A percentile compares a stretch with the other conserved stretches of the same genome.
Conservation (phyloP, 2,113 vertebrate genomes). For the Calidris pugnax region DNA sequence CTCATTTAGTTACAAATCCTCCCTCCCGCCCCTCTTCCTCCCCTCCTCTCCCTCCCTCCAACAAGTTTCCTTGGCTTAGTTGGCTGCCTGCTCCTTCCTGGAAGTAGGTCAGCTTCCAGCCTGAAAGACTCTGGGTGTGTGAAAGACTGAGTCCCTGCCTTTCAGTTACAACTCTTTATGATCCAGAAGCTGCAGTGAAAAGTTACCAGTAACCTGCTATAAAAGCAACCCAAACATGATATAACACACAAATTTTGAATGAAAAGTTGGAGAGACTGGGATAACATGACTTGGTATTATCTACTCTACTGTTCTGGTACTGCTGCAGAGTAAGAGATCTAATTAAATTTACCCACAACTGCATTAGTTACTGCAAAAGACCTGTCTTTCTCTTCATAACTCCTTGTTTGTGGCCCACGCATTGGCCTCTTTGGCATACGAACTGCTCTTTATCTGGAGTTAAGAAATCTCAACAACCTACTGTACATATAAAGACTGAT, state of each 20-base stretch:
- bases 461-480: neutral
- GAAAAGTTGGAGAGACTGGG: neutral
- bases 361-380: neutral
- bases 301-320: neutral
- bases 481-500: neutral
- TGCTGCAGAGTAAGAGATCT: neutral
- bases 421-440: neutral
- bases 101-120: conserved; percentile 20
- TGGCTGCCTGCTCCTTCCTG: neutral
- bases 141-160: neutral
- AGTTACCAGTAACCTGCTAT: neutral
- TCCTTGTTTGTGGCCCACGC: neutral
- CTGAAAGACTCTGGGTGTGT: neutral
- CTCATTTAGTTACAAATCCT: neutral
- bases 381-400: neutral
- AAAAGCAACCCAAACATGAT: neutral
- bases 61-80: neutral
- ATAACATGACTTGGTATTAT: neutral
- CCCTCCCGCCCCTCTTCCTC: neutral
- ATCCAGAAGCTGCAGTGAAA: neutral
- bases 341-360: neutral
- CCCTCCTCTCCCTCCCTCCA: neutral
- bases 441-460: neutral
- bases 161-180: neutral
- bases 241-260: neutral